phyloP scores from a whole-genome alignment of 2,888 invertebrate genomes.

The Hydrotaea diabolus region DNA sequence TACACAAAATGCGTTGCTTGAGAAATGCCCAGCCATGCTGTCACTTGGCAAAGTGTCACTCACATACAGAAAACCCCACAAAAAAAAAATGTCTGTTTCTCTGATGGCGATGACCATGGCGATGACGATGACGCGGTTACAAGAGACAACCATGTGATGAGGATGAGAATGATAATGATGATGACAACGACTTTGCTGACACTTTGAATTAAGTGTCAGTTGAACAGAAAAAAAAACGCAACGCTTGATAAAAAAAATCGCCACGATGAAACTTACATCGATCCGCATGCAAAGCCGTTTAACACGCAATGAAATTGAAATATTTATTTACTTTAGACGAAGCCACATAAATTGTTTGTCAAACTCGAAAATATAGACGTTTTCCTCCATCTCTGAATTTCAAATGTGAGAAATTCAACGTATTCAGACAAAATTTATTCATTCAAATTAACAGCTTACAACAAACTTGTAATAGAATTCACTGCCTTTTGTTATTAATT shows the following conservation, averaged over 20 bases:
- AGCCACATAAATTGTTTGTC: too few relatives aligned
- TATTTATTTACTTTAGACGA: background rate
- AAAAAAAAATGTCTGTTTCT: background rate
- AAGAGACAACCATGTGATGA: background rate
- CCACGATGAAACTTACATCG: too few relatives aligned
- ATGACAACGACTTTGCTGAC: constrained; percentile 68
- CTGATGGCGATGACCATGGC: background rate
- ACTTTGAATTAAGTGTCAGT: constrained; percentile 76
- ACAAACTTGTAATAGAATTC: too few relatives aligned
- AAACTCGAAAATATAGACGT: too few relatives aligned
- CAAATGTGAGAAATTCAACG: too few relatives aligned
- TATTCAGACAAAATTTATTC: too few relatives aligned
- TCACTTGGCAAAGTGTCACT: background rate
- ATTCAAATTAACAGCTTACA: too few relatives aligned
- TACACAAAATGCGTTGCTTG: background rate
- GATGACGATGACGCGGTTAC: background rate
- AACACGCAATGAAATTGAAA: background rate
- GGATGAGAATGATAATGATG: constrained; percentile 27
- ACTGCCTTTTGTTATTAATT: too few relatives aligned
- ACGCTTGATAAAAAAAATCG: too few relatives aligned
- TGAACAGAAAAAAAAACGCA: constrained; percentile 34
- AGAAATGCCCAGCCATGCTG: background rate
- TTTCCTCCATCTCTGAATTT: too few relatives aligned
- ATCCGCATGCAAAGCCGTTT: too few relatives aligned
- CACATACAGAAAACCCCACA: background rate